Evolutionary conservation across 2,797 vertebrate genomes (phyloP), one percentile per base, ranked within the genome.

Genomic region (Euphonia xanthogaster): DNA sequence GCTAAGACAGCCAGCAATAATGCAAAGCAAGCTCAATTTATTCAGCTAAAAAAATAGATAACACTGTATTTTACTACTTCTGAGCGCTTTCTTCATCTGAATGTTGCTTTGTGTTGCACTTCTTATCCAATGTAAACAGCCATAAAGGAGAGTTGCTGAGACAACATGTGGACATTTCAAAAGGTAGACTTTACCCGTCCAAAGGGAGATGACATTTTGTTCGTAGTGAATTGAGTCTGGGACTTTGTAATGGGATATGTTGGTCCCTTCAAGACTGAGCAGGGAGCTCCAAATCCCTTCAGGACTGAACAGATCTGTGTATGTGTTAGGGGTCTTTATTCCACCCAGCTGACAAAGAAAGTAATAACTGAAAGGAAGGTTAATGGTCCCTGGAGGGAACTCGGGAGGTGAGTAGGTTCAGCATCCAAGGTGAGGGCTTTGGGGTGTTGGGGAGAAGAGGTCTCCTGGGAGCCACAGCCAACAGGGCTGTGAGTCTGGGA

Each of bases 1-100:
- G 78, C 84, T 94, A 77, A 73, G 87, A 80, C 96, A 97, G 97
- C 97, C 97, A 97, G 97, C 95, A 98, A 96, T 98, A 98, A 97
- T 97, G 98, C 95, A 96, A 96, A 96, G 97, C 96, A 66, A 97
- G 95, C 97, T 93, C 93, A 92, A 96, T 94, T 96, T 96, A 94
- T 97, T 94, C 93, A 86, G 97, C 89, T 97, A 94, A 97, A 97
- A 97, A 98, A 97, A 89, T 93, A 97, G 97, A 97, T 97, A 97
- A 92, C 78, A 25, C 79, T 4, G 5, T 94, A 95, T 97, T 98
- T 97, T 97, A 97, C 97, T 96, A 72, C 95, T 96, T 95, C 42
- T 86, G 96, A 97, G 94, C 81, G 16, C 93, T 97, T 95, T 94
- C 74, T 95, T 90, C 40, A 0, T 75, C 67, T 96, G 70, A 97